These are phyloP conservation scores for Lepidurus couesii DNA, from an alignment of 1,140 invertebrate genomes.

Conservation along the genomic window DNA sequence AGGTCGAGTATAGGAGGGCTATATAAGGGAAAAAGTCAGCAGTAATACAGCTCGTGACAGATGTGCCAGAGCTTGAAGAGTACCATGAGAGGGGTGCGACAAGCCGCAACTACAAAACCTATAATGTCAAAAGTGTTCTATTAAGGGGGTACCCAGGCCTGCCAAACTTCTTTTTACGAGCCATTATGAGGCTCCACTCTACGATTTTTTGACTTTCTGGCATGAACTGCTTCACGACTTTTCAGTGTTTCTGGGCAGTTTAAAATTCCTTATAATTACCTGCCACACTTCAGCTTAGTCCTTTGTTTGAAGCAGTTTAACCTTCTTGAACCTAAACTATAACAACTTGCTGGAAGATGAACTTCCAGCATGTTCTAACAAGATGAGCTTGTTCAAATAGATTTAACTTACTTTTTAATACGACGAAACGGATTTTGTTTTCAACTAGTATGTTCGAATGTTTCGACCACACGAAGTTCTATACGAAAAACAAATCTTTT, in stretches of 20 bases:
- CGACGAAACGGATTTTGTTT: too few relatives aligned
- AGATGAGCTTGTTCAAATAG: too few relatives aligned
- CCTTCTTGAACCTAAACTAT: too few relatives aligned
- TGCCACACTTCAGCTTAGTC: neutral
- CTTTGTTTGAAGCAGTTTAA: neutral
- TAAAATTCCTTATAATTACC: too few relatives aligned
- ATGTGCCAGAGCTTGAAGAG: constrained; percentile 1
- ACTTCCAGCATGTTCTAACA: too few relatives aligned
- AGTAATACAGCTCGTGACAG: constrained; percentile 12
- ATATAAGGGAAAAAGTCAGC: constrained; percentile 3
- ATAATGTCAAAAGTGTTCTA: constrained; percentile 19
- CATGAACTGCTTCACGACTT: too few relatives aligned
- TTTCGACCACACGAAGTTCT: too few relatives aligned
- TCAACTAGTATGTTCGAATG: too few relatives aligned
- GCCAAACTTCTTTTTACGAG: neutral
- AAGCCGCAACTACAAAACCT: constrained; percentile 3
- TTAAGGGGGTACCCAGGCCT: neutral
- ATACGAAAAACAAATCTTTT: neutral
- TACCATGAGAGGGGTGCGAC: neutral
- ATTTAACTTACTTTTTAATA: too few relatives aligned
- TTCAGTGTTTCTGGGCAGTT: too few relatives aligned
- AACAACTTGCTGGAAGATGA: too few relatives aligned
- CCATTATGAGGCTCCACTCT: neutral
- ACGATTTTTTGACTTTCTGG: neutral
- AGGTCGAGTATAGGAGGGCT: neutral